Evolutionary conservation across 2,113 vertebrate species (phyloP), one percentile per base, ranked within the genome.

Genomic region (Ictalurus punctatus): DNA sequence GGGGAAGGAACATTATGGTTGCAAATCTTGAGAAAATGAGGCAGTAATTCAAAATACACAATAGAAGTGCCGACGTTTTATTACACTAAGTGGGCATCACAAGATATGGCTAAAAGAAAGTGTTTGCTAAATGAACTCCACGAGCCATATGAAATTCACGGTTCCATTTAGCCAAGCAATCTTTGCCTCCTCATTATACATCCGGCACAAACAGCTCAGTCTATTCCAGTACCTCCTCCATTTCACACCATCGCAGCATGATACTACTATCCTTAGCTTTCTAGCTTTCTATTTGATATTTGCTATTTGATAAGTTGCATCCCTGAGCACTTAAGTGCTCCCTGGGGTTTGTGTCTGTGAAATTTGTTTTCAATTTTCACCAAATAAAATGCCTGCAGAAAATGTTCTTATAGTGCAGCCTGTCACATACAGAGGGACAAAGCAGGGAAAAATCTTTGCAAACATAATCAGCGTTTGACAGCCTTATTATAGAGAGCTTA

Each of bases 41-140:
- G 69, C 69, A n/a, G 86, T 89, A 83, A 89, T 86, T 87, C 83
- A 91, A 83, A 65, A 87, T 37, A 81, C 58, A 74, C 86, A 69
- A 56, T 69, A 40, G 67, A 87, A 89, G n/a, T 86, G 78, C 81
- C 81, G 78, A 85, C 81, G 86, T 91, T 91, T 87, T 89, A 85
- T 89, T 89, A 87, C 76, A 80, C 86, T 89, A 85, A 87, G 86
- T 67, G 48, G 65, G 88, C 44, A 80, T 52, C 83, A 78, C 34
- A n/a, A 87, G 76, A 71, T 30, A 89, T 6, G 54, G 84, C 78
- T 78, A 71, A 87, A 85, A 69, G 82, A 89, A 89, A 87, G 61
- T 27, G 63, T 59, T 59, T 85, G 73, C 81, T 74, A 71, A 87
- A 89, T 63, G 79, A 85, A 85, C 48, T 87, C 84, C 52, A 30